Conservation (phyloP, 2,113 vertebrate genomes). For the Pionites leucogaster region DNA sequence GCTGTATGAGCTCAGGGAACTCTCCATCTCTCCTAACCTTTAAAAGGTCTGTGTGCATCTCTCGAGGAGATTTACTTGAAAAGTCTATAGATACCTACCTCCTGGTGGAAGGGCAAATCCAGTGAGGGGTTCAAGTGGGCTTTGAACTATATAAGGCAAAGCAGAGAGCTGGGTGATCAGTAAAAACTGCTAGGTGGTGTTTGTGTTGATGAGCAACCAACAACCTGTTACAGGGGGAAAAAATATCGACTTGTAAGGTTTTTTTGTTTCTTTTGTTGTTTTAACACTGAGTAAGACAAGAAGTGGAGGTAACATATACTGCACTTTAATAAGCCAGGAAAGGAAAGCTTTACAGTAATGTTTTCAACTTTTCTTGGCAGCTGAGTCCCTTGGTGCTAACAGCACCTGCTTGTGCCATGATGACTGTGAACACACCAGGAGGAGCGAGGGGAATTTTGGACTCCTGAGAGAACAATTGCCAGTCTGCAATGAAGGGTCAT, state of each 20-base stretch:
- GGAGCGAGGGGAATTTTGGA: not conserved
- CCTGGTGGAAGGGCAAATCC: not conserved
- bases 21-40: not conserved
- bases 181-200: not conserved
- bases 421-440: not conserved
- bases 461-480: not conserved
- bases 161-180: not conserved
- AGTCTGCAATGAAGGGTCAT: not conserved
- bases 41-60: not conserved
- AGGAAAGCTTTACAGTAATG: not conserved
- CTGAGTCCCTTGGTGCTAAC: not conserved
- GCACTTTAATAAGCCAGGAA: not conserved
- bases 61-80: not conserved
- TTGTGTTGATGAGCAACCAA: not conserved
- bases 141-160: not conserved
- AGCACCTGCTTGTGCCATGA: not conserved
- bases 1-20: not conserved
- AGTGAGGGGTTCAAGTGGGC: not conserved
- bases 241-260: not conserved
- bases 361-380: not conserved
- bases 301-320: not conserved
- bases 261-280: not conserved
- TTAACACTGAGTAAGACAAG: not conserved
- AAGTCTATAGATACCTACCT: not conserved
- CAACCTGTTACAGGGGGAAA: not conserved